A percentile compares a stretch with the other conserved stretches of the same genome.
These are phyloP conservation scores for Acleris laterana DNA, from an alignment of 2,888 invertebrate species.

Conservation along the genomic window DNA sequence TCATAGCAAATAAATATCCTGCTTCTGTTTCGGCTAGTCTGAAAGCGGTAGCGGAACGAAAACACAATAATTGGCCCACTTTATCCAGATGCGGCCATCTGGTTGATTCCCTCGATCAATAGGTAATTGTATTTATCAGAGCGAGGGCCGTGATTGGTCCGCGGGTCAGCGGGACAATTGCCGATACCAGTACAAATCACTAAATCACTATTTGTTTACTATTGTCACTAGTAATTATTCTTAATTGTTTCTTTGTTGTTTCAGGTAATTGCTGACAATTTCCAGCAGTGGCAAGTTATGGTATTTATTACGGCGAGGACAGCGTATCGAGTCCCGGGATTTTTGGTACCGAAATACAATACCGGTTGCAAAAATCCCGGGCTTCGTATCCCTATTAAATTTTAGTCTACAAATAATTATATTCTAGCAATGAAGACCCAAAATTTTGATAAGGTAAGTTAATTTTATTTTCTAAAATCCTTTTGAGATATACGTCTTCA, in stretches of 20 bases:
- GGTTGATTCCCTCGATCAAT: slow-evolving; percentile 55
- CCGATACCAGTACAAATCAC: slow-evolving; percentile 40
- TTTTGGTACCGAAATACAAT: too few species aligned
- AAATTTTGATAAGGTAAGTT: too few species aligned
- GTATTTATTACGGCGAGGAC: too few species aligned
- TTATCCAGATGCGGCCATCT: slow-evolving; percentile 46
- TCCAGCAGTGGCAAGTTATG: too few species aligned
- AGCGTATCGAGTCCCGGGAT: too few species aligned
- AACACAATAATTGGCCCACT: slow-evolving; percentile 28
- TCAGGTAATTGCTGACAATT: slow-evolving; percentile 15
- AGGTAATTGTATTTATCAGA: slow-evolving; percentile 75
- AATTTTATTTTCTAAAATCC: too few species aligned
- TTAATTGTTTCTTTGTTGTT: slow-evolving; percentile 24
- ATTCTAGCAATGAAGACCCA: too few species aligned
- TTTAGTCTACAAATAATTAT: too few species aligned
- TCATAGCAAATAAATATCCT: too few species aligned
- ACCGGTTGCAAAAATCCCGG: too few species aligned
- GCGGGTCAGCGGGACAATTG: slow-evolving; percentile 68
- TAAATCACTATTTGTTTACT: slow-evolving; percentile 25
- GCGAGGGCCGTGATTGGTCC: slow-evolving; percentile 66
- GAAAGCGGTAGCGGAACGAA: slow-evolving; percentile 12
- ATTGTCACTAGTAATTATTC: background rate
- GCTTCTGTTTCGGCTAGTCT: background rate
- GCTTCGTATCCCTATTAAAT: too few species aligned
- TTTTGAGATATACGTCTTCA: background rate